A percentile compares a stretch with the other conserved stretches of the same genome.
These are phyloP conservation scores for Drosophila nannoptera DNA, from an alignment of 1,140 invertebrate genomes.

Conservation along the genomic window DNA sequence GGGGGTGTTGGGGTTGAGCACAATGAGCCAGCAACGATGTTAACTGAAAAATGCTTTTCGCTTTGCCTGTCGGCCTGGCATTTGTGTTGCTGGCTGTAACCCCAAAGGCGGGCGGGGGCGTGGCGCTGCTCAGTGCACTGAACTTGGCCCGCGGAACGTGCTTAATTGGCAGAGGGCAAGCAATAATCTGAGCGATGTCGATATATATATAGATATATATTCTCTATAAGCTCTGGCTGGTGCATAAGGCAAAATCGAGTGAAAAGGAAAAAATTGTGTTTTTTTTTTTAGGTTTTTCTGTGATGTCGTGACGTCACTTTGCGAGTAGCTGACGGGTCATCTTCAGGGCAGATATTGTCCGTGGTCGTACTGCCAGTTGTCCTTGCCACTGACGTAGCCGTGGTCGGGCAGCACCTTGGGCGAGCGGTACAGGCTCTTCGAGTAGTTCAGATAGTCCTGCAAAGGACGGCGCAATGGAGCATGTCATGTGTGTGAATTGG, in stretches of 20 bases:
- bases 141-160: constrained; percentile 55
- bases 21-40: constrained; percentile 69
- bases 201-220: too few species aligned
- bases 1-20: constrained; percentile 36
- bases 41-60: constrained; percentile 72
- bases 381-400: constrained; percentile 34
- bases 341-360: constrained; percentile 58
- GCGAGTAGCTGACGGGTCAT: neutral
- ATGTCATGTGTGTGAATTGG: too few species aligned
- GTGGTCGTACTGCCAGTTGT: constrained; percentile 51
- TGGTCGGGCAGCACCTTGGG: constrained; percentile 57
- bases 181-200: neutral
- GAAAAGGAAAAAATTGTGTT: neutral
- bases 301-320: constrained; percentile 11
- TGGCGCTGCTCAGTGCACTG: constrained; percentile 45
- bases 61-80: constrained; percentile 42
- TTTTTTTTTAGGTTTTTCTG: constrained; percentile 10
- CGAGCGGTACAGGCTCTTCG: constrained; percentile 58
- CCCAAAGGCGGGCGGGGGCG: too few species aligned
- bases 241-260: constrained; percentile 1
- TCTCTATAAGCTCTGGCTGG: too few species aligned
- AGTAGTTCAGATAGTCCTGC: constrained; percentile 56
- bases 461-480: too few species aligned
- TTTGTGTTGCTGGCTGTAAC: constrained; percentile 2
- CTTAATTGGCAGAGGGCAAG: constrained; percentile 56